phyloP scores from a whole-genome alignment of 2,888 invertebrate genomes.

The Maniola hyperantus region DNA sequence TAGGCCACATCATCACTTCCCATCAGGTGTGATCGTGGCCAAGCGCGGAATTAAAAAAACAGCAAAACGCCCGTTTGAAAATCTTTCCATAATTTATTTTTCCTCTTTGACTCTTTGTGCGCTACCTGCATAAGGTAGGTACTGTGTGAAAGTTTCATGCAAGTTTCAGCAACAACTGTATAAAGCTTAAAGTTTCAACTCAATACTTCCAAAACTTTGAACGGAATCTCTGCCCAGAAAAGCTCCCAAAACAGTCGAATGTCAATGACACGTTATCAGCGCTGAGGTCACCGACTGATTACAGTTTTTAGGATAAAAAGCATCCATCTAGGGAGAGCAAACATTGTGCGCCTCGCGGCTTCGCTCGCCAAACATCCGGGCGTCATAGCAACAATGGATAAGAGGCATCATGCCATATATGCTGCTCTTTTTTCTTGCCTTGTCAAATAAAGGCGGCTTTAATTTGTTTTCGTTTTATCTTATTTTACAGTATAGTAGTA shows the following conservation, averaged over 20 bases:
- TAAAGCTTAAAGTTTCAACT: no score
- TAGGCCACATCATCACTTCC: no score
- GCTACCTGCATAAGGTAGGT: no score
- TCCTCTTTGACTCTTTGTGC: no score
- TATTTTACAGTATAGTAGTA: no score
- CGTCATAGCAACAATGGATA: constrained; percentile 18
- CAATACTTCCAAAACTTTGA: constrained; percentile 7
- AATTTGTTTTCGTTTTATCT: constrained; percentile 10
- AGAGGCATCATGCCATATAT: neutral
- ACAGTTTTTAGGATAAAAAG: constrained; percentile 34
- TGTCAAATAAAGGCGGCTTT: constrained; percentile 6
- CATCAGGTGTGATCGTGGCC: no score
- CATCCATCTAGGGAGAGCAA: constrained; percentile 37
- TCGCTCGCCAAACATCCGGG: constrained; percentile 34
- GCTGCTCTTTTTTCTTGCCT: neutral
- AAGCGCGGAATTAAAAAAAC: no score
- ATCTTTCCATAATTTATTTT: no score
- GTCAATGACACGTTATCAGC: constrained; percentile 28
- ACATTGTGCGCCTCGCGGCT: constrained; percentile 25
- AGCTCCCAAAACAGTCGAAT: constrained; percentile 21
- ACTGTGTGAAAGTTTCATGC: no score
- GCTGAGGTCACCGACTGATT: constrained; percentile 36
- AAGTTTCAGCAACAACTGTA: no score
- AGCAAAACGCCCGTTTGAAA: no score
- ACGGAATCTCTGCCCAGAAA: constrained; percentile 22